Percentiles rank a stretch among this genome's conserved stretches.
phyloP scores from a whole-genome alignment of 2,113 vertebrate genomes.

The Aegithalos caudatus region DNA sequence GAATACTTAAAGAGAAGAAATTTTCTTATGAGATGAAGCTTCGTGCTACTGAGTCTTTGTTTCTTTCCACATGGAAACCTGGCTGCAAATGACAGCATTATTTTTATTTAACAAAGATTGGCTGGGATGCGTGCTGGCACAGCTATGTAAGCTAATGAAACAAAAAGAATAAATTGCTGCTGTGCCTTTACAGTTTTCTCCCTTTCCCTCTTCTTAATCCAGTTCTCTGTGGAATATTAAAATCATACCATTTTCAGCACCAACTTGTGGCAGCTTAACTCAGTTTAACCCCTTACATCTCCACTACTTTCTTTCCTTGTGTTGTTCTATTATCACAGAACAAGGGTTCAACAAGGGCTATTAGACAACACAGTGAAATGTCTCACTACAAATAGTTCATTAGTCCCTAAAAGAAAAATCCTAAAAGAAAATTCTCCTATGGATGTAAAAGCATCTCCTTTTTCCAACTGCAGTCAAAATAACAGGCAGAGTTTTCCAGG shows the following conservation, averaged over 20 bases:
- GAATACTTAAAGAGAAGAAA: neutral
- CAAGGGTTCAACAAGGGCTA: neutral
- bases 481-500: neutral
- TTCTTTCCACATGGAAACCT: slow-evolving; percentile 1
- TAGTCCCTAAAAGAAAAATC: neutral
- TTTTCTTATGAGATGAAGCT: neutral
- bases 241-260: neutral
- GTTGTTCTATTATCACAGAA: neutral
- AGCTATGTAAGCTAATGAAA: neutral
- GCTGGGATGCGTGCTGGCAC: neutral
- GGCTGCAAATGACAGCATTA: neutral
- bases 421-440: neutral
- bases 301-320: neutral
- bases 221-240: neutral
- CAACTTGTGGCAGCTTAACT: neutral
- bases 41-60: neutral
- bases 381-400: neutral
- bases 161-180: neutral
- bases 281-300: neutral
- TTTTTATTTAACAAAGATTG: slow-evolving; percentile 6
- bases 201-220: neutral
- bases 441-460: neutral
- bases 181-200: neutral
- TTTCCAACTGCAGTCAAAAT: neutral
- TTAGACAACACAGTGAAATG: neutral